These are phyloP conservation scores for Hyperopisus bebe DNA, from an alignment of 2,113 vertebrate genomes.

Conservation along the genomic window DNA sequence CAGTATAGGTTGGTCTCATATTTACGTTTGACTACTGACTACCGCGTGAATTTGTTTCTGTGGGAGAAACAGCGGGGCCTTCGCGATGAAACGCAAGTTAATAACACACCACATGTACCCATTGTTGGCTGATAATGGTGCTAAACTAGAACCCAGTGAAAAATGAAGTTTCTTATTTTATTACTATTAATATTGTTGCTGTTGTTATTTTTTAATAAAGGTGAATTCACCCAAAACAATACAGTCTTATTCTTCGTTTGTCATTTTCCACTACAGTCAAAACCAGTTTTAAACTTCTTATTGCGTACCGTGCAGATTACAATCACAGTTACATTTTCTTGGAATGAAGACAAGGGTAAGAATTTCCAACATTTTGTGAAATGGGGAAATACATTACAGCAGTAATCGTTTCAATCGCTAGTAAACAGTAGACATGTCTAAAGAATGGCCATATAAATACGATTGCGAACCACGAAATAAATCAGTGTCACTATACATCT, in stretches of 20 bases:
- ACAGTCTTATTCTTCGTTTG: not conserved
- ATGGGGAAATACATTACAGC: not conserved
- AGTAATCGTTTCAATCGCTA: not conserved
- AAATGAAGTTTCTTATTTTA: slow-evolving; percentile 1
- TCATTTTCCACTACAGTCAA: not conserved
- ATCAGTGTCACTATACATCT: not conserved
- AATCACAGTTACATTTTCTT: not conserved
- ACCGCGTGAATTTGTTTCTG: slow-evolving; percentile 17
- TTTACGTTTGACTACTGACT: slow-evolving; percentile 23
- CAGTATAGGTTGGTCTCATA: not conserved
- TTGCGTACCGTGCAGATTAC: not conserved
- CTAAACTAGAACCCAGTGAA: slow-evolving; percentile 4
- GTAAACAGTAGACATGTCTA: not conserved
- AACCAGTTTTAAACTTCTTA: not conserved
- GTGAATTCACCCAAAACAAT: slow-evolving; percentile 15
- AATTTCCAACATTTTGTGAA: not conserved
- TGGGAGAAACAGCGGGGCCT: not conserved
- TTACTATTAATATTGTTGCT: slow-evolving; percentile 18
- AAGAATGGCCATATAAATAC: not conserved
- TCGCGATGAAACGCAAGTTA: not conserved
- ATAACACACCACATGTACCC: not conserved
- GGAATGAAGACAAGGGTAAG: not conserved
- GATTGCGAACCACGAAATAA: not conserved
- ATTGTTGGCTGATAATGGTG: slow-evolving; percentile 10
- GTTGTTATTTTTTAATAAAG: slow-evolving; percentile 24